Evolutionary conservation across 2,888 invertebrate genomes (phyloP), one percentile per base, ranked within the genome.

Genomic region (Terebella lapidaria): DNA sequence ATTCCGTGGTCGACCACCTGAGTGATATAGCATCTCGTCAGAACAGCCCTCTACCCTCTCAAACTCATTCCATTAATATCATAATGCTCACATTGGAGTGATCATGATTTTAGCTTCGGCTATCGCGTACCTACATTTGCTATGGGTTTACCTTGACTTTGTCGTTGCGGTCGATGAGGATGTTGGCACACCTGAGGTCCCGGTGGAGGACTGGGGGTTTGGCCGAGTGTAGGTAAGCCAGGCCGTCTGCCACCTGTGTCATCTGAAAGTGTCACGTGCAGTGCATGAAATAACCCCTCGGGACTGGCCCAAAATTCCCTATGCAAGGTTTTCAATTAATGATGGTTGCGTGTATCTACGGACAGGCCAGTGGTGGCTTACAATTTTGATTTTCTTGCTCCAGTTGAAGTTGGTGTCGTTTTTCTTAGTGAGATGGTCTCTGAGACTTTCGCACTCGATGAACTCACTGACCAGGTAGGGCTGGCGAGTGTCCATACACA

Each of bases 191-290:
- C 3, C 77, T 66, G 27, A 79, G 65, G 64, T 79, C 78, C 56
- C 79, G 57, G 57, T 79, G 79, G 27, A 79, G 66, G 30, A 77
- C 71, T 1, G 74, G 72, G 15, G 75, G 73, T 60, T 72, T 75
- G n/a, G 70, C 69, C 1, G 74, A 73, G 59, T 79, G 79, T 1
- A 79, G 68, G 57, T 72, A 79, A 2, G 71, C 70, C 70, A 79
- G 71, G 3, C 76, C 79, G 60, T 79, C 79, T 22, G 77, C 74
- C 25, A 72, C 71, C 58, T 78, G 75, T 18, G 69, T 61, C 63
- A 75, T 72, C 77, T 78, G 67, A 3, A 68, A 67, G 20, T 24
- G 29, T 1, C 10, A 26, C 25, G n/a, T 20, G 45, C 10, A 54
- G 2, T 46, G n/a, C 18, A 29, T 30, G 5, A 55, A 5, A 25